These are phyloP conservation scores for Zaprionus vittiger DNA, from an alignment of 1,140 invertebrate genomes.

Conservation along the genomic window DNA sequence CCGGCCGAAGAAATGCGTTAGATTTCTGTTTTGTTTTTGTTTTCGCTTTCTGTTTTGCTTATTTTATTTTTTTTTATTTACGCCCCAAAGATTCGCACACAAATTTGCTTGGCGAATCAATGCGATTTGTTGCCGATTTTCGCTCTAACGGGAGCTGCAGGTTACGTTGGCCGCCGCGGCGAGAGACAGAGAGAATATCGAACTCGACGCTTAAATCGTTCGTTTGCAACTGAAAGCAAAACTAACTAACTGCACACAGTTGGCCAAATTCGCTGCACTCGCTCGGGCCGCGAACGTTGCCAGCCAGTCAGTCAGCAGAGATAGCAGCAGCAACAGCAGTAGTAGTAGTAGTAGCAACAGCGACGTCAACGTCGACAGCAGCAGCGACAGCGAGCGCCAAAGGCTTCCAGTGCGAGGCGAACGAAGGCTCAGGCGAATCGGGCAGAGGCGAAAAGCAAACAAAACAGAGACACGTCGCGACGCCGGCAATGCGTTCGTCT, in stretches of 20 bases:
- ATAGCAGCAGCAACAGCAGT: neutral
- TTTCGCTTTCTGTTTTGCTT: neutral
- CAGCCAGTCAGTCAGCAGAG: slow-evolving; percentile 35
- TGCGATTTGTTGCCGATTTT: slow-evolving; percentile 3
- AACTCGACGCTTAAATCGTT: slow-evolving; percentile 66
- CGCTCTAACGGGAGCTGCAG: slow-evolving; percentile 27
- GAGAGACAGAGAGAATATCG: slow-evolving; percentile 24
- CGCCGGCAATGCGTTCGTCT: slow-evolving; percentile 27
- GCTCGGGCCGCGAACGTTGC: slow-evolving; percentile 20
- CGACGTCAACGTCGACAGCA: neutral
- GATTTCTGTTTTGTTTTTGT: neutral
- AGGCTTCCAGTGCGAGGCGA: slow-evolving; percentile 47
- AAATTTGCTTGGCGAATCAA: neutral
- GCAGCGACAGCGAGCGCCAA: slow-evolving; percentile 26
- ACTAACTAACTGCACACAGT: slow-evolving; percentile 54
- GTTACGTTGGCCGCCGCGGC: slow-evolving; percentile 9
- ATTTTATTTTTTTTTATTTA: neutral
- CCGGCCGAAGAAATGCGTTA: neutral
- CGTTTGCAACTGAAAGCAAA: slow-evolving; percentile 71
- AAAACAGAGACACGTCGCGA: slow-evolving; percentile 36
- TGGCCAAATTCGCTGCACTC: slow-evolving; percentile 56
- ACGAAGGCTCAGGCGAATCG: slow-evolving; percentile 16
- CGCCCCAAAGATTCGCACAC: neutral
- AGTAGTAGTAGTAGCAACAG: slow-evolving; percentile 4
- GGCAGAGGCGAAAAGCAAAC: slow-evolving; percentile 36